Evolutionary conservation across 2,797 vertebrate genomes (phyloP).

Genomic region (Sarcophilus harrisii): DNA sequence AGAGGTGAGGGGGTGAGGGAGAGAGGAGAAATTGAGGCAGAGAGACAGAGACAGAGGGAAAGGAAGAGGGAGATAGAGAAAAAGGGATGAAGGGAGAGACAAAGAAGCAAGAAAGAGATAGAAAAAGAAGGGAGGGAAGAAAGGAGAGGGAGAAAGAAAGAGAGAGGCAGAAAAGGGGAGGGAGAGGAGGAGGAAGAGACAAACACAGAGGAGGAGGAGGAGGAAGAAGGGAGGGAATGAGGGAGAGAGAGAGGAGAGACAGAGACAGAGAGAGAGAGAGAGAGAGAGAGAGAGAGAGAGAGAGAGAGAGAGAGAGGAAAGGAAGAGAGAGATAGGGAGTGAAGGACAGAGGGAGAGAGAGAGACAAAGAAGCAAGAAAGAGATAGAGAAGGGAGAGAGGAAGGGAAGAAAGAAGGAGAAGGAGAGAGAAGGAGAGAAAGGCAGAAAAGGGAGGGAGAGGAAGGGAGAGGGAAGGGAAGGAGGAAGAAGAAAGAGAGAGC

Average conservation of each 20-base stretch:
- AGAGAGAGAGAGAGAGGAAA: neutral
- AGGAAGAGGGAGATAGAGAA: conserved; percentile 31
- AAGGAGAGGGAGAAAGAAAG: no score
- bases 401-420: neutral
- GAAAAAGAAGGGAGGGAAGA: neutral
- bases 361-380: neutral
- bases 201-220: neutral
- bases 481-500: conserved; percentile 9
- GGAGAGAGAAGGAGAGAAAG: conserved; percentile 33
- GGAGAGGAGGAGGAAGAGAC: conserved; percentile 10
- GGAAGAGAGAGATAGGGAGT: conserved; percentile 41
- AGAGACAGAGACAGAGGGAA: conserved; percentile 39
- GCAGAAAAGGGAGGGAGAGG: neutral
- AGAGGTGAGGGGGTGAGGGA: neutral
- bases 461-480: conserved; percentile 31
- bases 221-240: no score
- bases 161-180: no score
- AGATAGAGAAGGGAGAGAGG: neutral
- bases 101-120: neutral
- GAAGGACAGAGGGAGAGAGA: neutral
- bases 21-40: neutral
- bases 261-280: conserved; percentile 9
- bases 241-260: conserved; percentile 26
- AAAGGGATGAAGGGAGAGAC: neutral
- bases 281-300: conserved; percentile 24